phyloP scores from a whole-genome alignment of 2,888 invertebrate genomes.

The Uropetala carovei region DNA sequence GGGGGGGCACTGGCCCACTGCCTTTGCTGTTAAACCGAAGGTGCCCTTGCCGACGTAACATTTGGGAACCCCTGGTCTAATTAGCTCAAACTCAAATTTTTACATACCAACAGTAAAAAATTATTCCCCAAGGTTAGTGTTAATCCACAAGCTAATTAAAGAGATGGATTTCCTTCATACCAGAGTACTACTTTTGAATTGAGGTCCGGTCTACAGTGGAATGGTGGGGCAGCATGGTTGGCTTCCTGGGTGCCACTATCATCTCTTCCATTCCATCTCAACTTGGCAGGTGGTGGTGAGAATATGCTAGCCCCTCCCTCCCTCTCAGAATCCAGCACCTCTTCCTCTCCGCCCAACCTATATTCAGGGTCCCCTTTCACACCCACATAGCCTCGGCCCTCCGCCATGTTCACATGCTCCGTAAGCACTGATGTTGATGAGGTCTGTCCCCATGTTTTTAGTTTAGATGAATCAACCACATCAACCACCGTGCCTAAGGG shows the following conservation, averaged over 20 bases:
- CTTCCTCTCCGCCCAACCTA: background rate
- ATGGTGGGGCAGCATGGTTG: conserved; percentile 39
- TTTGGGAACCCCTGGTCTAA: too few species aligned
- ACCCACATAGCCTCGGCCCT: background rate
- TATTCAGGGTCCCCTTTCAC: background rate
- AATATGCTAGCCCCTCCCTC: background rate
- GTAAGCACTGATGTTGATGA: conserved; percentile 30
- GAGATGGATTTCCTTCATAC: background rate
- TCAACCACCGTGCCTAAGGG: conserved; percentile 36
- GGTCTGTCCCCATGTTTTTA: conserved; percentile 51
- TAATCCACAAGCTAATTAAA: too few species aligned
- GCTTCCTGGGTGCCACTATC: conserved; percentile 17
- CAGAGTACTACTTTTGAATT: conserved; percentile 48
- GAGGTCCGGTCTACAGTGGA: conserved; percentile 49
- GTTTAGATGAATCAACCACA: conserved; percentile 27
- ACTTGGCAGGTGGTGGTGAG: background rate
- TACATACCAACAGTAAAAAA: too few species aligned
- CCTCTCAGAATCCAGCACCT: background rate
- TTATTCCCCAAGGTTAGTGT: too few species aligned
- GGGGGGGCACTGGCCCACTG: too few species aligned
- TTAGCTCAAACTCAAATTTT: too few species aligned
- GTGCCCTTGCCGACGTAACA: too few species aligned
- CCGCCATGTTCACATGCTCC: background rate
- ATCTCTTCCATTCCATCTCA: background rate
- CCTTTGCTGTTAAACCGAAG: too few species aligned